These are phyloP conservation scores for Falco punctatus DNA, from an alignment of 2,113 vertebrate species.

Conservation along the genomic window DNA sequence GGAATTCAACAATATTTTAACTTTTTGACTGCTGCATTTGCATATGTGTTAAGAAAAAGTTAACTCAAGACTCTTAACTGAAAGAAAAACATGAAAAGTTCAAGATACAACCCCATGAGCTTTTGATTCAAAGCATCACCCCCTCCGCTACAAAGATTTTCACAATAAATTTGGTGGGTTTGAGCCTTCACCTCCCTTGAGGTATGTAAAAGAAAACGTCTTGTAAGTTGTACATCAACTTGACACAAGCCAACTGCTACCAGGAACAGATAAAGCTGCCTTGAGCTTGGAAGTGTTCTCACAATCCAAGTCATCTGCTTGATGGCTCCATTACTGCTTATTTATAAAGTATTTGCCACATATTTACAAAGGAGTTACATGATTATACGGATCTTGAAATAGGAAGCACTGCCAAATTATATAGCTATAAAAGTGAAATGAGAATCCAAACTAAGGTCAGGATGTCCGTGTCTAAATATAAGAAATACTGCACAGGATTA, in stretches of 20 bases:
- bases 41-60: not conserved
- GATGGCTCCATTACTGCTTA: slow-evolving; percentile 26
- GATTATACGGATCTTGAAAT: not conserved
- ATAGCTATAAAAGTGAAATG: not conserved
- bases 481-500: not conserved
- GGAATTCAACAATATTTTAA: not conserved
- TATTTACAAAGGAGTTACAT: slow-evolving; percentile 10
- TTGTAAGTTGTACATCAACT: not conserved
- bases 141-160: not conserved
- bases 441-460: not conserved
- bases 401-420: not conserved
- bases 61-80: not conserved
- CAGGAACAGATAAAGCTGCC: not conserved
- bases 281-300: not conserved
- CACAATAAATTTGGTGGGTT: not conserved
- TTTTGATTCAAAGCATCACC: not conserved
- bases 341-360: slow-evolving; percentile 29
- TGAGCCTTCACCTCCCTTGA: not conserved
- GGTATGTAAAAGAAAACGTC: not conserved
- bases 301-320: slow-evolving; percentile 7
- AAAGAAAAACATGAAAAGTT: not conserved
- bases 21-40: not conserved
- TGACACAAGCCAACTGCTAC: not conserved
- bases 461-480: not conserved
- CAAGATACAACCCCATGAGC: not conserved